Evolutionary conservation across 1,140 invertebrate genomes (phyloP).

Genomic region (Bombus soroeensis): DNA sequence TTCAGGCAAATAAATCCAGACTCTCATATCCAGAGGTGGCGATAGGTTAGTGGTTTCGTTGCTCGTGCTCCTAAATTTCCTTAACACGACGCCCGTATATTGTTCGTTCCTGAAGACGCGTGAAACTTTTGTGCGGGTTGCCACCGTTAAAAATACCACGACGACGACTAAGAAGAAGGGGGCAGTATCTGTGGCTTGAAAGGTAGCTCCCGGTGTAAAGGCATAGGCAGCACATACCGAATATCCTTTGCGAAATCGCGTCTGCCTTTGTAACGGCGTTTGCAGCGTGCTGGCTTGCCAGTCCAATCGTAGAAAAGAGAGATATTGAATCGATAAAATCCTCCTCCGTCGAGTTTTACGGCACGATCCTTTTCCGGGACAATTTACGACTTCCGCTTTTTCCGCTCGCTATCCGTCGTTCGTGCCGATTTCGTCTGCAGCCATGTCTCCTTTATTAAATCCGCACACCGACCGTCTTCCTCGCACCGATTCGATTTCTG

Average conservation of each 20-base stretch:
- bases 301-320: slow-evolving; percentile 54
- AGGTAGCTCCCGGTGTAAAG: neutral
- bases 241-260: slow-evolving; percentile 53
- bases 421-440: slow-evolving; percentile 54
- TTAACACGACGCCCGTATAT: slow-evolving; percentile 74
- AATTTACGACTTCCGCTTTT: slow-evolving; percentile 63
- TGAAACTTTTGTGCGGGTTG: slow-evolving; percentile 58
- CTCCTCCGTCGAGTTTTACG: slow-evolving; percentile 61
- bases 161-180: neutral
- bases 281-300: slow-evolving; percentile 28
- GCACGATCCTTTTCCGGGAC: slow-evolving; percentile 59
- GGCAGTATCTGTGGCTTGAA: neutral
- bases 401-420: slow-evolving; percentile 31
- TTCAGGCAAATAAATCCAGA: slow-evolving; percentile 72
- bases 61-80: slow-evolving; percentile 73
- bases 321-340: slow-evolving; percentile 71
- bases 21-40: slow-evolving; percentile 73
- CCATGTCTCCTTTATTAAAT: slow-evolving; percentile 56
- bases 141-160: slow-evolving; percentile 17
- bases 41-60: slow-evolving; percentile 40
- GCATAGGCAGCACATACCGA: slow-evolving; percentile 35
- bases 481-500: slow-evolving; percentile 14
- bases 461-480: slow-evolving; percentile 32
- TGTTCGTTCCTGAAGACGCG: slow-evolving; percentile 53
- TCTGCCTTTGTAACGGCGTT: slow-evolving; percentile 58